Evolutionary conservation across 2,888 invertebrate species (phyloP), one percentile per base, ranked within the genome.

Genomic region (Mechanitis mazaeus): DNA sequence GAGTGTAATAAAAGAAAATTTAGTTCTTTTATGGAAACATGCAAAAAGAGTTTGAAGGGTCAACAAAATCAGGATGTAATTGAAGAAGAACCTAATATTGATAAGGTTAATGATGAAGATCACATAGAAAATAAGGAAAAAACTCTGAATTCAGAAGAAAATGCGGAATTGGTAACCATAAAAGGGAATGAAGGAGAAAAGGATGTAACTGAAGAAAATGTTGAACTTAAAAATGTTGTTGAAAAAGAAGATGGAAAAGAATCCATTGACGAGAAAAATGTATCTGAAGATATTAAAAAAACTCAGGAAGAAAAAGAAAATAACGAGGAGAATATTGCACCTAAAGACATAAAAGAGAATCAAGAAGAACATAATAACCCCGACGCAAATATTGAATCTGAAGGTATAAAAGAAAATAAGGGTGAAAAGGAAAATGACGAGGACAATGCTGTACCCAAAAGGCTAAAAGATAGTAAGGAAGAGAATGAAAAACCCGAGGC

Each of bases 1-100:
- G 83, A 83, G 61, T 87, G 87, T 64, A 83, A 85, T 54, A 83
- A 76, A 60, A 74, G 84, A 1, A 77, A 79, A 64, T 76, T 86
- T 0, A 74, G 65, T 0, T 71, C 76, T 3, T 64, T 87, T 20
- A 55, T 85, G 0, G 70, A 80, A 20, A 76, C 75, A 0, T 87
- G 87, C 63, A 79, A 81, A 55, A 71, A 68, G 12, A 71, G 68
- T 12, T 57, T 55, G 11, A 42, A 58, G 11, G 35, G 6, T 50
- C 6, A 50, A 31, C 9, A 42, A 9, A 9, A 11, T 9, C 42
- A 7, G 11, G 9, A 9, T 42, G 6, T 42, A 42, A 9, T 1
- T 9, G 9, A 42, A 7, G 42, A 42, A 9, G 42, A 7, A 7
- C 3, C 3, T 7, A 9, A 5, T 9, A 11, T 9, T 1, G 42